phyloP scores from a whole-genome alignment of 2,113 vertebrate genomes.

The Malurus cyaneus region DNA sequence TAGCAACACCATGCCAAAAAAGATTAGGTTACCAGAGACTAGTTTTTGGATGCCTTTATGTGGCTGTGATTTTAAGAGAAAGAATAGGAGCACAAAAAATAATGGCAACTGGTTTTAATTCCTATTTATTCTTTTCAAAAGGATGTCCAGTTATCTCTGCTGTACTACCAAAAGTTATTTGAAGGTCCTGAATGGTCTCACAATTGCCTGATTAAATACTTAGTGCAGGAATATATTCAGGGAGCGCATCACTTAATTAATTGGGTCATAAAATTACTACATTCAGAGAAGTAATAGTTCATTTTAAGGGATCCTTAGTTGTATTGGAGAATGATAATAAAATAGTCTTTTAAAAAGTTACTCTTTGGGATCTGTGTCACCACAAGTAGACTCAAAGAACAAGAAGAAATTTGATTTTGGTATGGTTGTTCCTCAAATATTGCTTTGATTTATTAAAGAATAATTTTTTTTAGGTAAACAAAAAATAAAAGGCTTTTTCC shows the following conservation, averaged over 20 bases:
- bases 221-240: background rate
- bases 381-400: background rate
- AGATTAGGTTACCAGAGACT: background rate
- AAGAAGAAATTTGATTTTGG: background rate
- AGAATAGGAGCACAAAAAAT: background rate
- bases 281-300: background rate
- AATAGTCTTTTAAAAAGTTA: background rate
- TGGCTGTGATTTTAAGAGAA: background rate
- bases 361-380: background rate
- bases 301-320: background rate
- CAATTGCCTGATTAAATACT: background rate
- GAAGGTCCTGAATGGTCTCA: background rate
- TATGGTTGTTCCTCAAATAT: background rate
- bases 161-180: background rate
- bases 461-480: background rate
- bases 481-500: background rate
- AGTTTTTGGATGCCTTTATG: background rate
- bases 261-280: background rate
- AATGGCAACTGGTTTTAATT: background rate
- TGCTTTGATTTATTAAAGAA: background rate
- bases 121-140: background rate
- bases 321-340: background rate
- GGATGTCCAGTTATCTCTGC: background rate
- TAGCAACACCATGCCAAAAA: background rate
- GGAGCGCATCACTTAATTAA: background rate